These are phyloP conservation scores for Machimus rusticus DNA, from an alignment of 2,888 invertebrate species.

Conservation along the genomic window DNA sequence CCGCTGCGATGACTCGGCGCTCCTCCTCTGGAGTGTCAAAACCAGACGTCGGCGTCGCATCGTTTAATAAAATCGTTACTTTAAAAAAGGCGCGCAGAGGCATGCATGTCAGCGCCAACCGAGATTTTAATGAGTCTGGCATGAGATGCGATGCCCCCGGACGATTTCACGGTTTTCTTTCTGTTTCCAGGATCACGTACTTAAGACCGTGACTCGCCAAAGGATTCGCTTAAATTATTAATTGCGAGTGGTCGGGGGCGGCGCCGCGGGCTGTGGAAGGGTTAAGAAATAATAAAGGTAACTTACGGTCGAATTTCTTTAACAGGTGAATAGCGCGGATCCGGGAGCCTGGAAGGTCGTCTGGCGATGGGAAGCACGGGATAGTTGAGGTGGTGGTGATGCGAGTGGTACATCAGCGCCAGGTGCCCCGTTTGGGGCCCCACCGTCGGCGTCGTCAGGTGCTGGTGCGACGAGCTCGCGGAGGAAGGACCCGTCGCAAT, in stretches of 20 bases:
- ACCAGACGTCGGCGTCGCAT: slow-evolving; percentile 11
- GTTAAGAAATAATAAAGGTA: slow-evolving; percentile 20
- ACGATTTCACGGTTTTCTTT: not conserved
- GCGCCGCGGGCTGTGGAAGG: not conserved
- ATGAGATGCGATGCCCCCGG: not conserved
- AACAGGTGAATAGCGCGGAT: slow-evolving; percentile 50
- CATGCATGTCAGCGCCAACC: not conserved
- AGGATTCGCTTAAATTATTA: slow-evolving; percentile 29
- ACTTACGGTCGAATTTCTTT: slow-evolving; percentile 38
- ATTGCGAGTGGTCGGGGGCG: not conserved
- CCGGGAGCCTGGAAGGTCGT: slow-evolving; percentile 57
- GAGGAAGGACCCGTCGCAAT: slow-evolving; percentile 43
- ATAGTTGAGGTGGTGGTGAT: slow-evolving; percentile 61
- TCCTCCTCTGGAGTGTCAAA: not conserved
- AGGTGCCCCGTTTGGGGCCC: slow-evolving; percentile 56
- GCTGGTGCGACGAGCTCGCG: slow-evolving; percentile 43
- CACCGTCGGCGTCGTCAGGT: slow-evolving; percentile 33
- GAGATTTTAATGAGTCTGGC: slow-evolving; percentile 35
- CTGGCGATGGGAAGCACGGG: slow-evolving; percentile 61
- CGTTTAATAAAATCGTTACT: slow-evolving; percentile 28
- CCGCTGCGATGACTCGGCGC: not conserved
- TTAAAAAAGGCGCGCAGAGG: not conserved
- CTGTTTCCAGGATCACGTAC: slow-evolving; percentile 18
- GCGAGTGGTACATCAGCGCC: slow-evolving; percentile 58
- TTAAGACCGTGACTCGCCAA: not conserved